These are phyloP conservation scores for Chitala chitala DNA, from an alignment of 2,113 vertebrate species.

Conservation along the genomic window DNA sequence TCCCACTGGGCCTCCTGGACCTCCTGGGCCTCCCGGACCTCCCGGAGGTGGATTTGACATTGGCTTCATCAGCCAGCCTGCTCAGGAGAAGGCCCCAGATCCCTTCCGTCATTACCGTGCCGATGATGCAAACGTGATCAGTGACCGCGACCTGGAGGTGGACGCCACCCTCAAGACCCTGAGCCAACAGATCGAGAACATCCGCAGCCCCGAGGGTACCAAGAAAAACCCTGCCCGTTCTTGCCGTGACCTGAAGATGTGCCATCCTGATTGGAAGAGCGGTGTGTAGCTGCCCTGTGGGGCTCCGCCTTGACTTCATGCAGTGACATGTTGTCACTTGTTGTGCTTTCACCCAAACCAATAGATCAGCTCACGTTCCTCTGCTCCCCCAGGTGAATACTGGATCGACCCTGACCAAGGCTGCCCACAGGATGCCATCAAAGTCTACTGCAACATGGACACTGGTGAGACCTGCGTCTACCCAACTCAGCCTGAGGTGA, in stretches of 20 bases:
- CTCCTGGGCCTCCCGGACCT: conserved; percentile 82
- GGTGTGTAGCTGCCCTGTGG: conserved; percentile 58
- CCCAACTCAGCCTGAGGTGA: conserved; percentile 65
- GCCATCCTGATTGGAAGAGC: conserved; percentile 97
- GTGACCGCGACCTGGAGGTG: conserved; percentile 91
- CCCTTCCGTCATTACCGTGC: conserved; percentile 83
- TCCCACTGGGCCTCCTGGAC: conserved; percentile 82
- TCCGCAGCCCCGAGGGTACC: conserved; percentile 93
- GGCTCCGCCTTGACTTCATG: background rate
- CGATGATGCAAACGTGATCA: conserved; percentile 90
- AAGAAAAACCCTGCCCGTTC: conserved; percentile 96
- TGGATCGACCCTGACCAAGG: conserved; percentile 99
- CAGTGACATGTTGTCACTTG: background rate
- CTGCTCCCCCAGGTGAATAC: conserved; percentile 73
- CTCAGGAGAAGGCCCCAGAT: conserved; percentile 86
- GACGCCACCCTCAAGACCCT: conserved; percentile 97
- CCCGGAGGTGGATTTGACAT: conserved; percentile 88
- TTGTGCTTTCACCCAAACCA: background rate
- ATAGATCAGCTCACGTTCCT: background rate
- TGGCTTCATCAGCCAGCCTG: conserved; percentile 85
- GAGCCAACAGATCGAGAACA: conserved; percentile 97
- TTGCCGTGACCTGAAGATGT: conserved; percentile 98
- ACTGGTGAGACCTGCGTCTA: conserved; percentile 87
- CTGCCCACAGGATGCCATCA: conserved; percentile 92
- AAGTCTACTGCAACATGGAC: conserved; percentile 98